Conservation (phyloP, 2,113 vertebrate genomes). For the Gnathonemus echidnorhynchus region DNA sequence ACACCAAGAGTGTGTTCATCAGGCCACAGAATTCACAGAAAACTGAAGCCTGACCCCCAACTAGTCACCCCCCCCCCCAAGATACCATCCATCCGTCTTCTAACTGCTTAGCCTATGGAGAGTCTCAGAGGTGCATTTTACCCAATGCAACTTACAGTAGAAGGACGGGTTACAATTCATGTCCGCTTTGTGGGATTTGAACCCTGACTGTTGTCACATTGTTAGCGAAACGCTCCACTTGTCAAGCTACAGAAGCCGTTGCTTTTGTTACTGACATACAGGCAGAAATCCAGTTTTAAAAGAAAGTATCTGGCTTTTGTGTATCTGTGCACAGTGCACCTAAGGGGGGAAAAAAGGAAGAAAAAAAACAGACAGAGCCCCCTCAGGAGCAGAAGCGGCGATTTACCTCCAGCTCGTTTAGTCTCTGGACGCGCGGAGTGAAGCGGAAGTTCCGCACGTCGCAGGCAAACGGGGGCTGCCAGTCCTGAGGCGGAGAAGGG, state of each 20-base stretch:
- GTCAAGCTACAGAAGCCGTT: neutral
- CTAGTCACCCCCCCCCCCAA: neutral
- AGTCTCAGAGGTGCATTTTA: neutral
- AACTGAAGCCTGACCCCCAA: neutral
- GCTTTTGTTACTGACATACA: neutral
- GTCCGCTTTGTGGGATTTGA: neutral
- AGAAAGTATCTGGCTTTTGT: neutral
- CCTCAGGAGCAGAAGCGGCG: neutral
- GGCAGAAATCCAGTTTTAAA: neutral
- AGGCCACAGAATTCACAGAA: neutral
- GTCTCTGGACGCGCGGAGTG: slow-evolving; percentile 86
- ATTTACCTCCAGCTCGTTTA: slow-evolving; percentile 73
- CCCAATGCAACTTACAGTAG: neutral
- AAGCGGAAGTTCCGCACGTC: slow-evolving; percentile 94
- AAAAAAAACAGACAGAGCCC: neutral
- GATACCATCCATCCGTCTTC: neutral
- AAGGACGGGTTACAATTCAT: neutral
- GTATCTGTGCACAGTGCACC: neutral
- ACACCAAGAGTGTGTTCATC: neutral
- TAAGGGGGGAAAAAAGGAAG: neutral
- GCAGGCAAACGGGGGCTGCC: slow-evolving; percentile 96
- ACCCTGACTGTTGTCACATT: neutral
- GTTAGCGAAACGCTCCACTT: neutral
- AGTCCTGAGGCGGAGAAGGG: slow-evolving; percentile 64
- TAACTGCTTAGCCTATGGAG: neutral